A percentile compares a stretch with the other conserved stretches of the same genome.
Conservation (phyloP, 2,113 vertebrate genomes). For the Barnardius zonarius region DNA sequence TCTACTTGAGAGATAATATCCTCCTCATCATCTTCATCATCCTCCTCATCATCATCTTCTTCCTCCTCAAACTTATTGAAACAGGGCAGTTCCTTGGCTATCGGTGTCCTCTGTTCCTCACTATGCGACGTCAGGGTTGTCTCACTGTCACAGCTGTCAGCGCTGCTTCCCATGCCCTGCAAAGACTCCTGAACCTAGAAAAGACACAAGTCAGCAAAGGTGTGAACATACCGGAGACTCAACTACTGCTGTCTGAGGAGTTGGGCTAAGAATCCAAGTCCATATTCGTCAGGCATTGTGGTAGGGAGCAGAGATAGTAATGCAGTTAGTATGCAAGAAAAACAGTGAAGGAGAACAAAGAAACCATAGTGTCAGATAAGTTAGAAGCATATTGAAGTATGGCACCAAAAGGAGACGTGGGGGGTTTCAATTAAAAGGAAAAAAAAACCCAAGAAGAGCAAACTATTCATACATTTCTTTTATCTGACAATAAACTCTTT, state of each 20-base stretch:
- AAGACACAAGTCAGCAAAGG: not conserved
- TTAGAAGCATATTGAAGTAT: not conserved
- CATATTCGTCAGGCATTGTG: not conserved
- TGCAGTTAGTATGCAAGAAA: not conserved
- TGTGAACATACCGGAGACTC: not conserved
- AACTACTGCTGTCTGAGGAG: not conserved
- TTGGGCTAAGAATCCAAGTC: not conserved
- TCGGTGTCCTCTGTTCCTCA: constrained; percentile 78
- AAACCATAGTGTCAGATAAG: not conserved
- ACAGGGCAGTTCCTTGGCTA: constrained; percentile 71
- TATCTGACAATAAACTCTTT: not conserved
- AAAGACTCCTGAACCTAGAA: constrained; percentile 84
- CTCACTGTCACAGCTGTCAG: constrained; percentile 96
- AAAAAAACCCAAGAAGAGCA: not conserved
- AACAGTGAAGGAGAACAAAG: not conserved
- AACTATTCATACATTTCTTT: not conserved
- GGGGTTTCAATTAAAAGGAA: not conserved
- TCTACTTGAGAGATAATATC: constrained; percentile 23
- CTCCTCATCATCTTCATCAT: constrained; percentile 58
- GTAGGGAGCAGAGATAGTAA: not conserved
- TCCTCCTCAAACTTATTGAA: constrained; percentile 77
- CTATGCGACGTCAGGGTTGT: constrained; percentile 87
- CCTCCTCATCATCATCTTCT: constrained; percentile 54
- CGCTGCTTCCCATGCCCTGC: constrained; percentile 86
- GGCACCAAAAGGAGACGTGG: not conserved